Base-by-base conservation (phyloP, 2,888 invertebrate species). In the Seladonia tumulorum region DNA sequence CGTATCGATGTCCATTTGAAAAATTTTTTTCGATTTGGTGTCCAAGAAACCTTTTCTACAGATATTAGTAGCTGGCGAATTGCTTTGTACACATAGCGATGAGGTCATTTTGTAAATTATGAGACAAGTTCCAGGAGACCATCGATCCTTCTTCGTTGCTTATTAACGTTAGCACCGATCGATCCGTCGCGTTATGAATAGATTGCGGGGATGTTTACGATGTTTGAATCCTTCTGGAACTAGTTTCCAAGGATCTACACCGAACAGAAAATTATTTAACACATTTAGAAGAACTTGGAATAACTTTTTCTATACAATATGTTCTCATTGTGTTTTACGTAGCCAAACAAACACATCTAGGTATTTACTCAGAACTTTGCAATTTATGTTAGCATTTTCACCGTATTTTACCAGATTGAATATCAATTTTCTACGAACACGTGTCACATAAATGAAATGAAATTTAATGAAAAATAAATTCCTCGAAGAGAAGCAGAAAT, bases 141-240 rank as follows among this genome's bases (percentile, higher is more conserved):
- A 63, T 63, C 63, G 63, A 63, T 63, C 29, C 29, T 63, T 63
- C 29, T 16, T 25, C 25, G 63, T 29, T 29, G 29, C 63, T 16
- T 29, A 29, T 29, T 16, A 29, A 63, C 63, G 29, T 3, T 25
- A 63, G 16, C 63, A 63, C 63, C 29, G 18, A 63, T 63, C 63
- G 63, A 63, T 63, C 16, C 63, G 16, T 25, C 18, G 63, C 63
- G 63, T 29, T 63, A 76, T 63, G 63, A 63, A 63, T 63, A 63
- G 63, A 63, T 63, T 29, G 29, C 63, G 18, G 63, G 18, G 2
- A 16, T 29, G 63, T 63, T 63, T 63, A 63, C 63, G 29, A 29
- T 7, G 57, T n/a, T n/a, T n/a, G 29, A 63, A 18, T 63, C 29
- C 16, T 63, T 16, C 29, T 63, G 1, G 29, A 16, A 14, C 16